phyloP scores from a whole-genome alignment of 2,888 invertebrate genomes.

The Platycheirus rosarum region DNA sequence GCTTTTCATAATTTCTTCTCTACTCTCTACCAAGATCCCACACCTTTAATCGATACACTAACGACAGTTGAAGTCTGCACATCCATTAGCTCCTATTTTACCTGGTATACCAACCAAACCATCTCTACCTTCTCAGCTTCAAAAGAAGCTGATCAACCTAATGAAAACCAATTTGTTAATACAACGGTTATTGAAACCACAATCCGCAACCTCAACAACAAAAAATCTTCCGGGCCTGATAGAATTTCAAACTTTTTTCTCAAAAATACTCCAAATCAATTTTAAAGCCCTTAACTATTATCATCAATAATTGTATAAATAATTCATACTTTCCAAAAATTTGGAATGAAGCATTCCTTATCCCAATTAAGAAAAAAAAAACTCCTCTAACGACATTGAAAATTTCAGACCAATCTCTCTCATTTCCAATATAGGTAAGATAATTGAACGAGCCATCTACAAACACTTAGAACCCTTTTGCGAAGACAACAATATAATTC shows the following conservation, averaged over 20 bases:
- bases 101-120: too few species aligned
- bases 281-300: neutral
- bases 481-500: neutral
- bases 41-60: too few species aligned
- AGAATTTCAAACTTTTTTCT: constrained; percentile 5
- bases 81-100: too few species aligned
- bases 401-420: neutral
- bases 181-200: too few species aligned
- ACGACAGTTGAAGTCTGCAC: too few species aligned
- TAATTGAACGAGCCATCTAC: neutral
- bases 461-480: neutral
- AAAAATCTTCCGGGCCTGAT: constrained; percentile 5
- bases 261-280: neutral
- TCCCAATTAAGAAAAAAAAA: neutral
- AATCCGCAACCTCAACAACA: neutral
- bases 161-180: too few species aligned
- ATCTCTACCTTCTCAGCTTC: too few species aligned
- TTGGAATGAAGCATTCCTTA: neutral
- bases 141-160: too few species aligned
- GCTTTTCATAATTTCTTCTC: too few species aligned
- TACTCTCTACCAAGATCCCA: too few species aligned
- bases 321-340: constrained; percentile 2
- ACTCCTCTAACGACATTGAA: neutral
- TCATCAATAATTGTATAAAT: neutral
- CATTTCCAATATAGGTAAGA: constrained; percentile 1